These are phyloP conservation scores for Galeopsomyia nigrocyanea DNA, from an alignment of 2,888 invertebrate species.

Conservation along the genomic window DNA sequence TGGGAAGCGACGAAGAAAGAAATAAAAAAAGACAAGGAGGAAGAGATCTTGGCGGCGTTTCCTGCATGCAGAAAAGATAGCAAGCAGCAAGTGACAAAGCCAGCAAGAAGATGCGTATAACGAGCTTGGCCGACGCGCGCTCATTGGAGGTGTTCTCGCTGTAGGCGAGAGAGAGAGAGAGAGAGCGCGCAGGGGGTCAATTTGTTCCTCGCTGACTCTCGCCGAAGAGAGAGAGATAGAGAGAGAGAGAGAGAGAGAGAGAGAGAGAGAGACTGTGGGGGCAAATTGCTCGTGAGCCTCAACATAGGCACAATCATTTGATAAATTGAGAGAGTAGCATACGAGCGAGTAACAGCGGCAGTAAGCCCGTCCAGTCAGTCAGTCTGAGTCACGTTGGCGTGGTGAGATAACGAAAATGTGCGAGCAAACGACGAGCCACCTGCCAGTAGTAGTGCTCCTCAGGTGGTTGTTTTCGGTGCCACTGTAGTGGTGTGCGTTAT, in stretches of 20 bases:
- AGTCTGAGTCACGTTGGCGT: too few species aligned
- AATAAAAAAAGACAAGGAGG: too few species aligned
- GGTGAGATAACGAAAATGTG: too few species aligned
- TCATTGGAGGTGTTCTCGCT: too few species aligned
- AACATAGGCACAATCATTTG: conserved; percentile 61
- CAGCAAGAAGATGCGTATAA: neutral
- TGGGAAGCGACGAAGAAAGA: too few species aligned
- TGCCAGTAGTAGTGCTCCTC: neutral
- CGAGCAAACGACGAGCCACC: too few species aligned
- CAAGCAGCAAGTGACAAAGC: neutral
- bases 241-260: too few species aligned
- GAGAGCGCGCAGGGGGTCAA: conserved; percentile 35
- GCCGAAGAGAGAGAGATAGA: too few species aligned
- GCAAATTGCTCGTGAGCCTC: conserved; percentile 52
- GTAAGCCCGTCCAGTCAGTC: conserved; percentile 43
- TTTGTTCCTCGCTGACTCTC: conserved; percentile 42
- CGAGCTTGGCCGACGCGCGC: too few species aligned
- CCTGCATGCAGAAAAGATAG: too few species aligned
- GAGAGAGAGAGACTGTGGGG: conserved; percentile 44
- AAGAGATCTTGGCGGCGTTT: too few species aligned
- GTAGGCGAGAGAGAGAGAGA: too few species aligned
- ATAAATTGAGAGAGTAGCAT: conserved; percentile 61
- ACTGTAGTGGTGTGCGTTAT: neutral
- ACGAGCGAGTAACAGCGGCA: conserved; percentile 31
- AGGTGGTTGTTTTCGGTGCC: neutral